Base-by-base conservation (phyloP, 2,888 invertebrate genomes). In the Drosophila barbarae region DNA sequence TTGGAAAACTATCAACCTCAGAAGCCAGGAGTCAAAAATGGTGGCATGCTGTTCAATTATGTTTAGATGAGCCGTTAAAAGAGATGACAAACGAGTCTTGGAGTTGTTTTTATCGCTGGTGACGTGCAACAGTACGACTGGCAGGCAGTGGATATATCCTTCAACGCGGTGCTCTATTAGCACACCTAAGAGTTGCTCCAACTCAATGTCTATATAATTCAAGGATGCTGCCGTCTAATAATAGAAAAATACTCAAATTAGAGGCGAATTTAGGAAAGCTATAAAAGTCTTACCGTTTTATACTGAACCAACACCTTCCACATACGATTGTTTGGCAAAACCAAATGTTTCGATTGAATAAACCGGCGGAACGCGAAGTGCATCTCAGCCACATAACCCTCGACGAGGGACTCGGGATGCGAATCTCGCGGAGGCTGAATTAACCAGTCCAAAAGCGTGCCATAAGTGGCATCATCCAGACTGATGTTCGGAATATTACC, bases 221-320 rank as follows among this genome's bases (percentile, higher is more conserved):
- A 56, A 50, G 3, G 23, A 9, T 1, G 10, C 18, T 13, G 18
- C 23, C 1, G 28, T 5, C 81, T 84, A 4, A 23, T 23, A 23
- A 3, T 34, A 38, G 18, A 23, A 9, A 9, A 18, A 23, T n/a
- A 18, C 2, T 0, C 5, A 4, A 39, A 13, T 21, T 21, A 13
- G 7, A 39, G 12, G 1, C 2, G 5, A 5, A 7, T 13, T 21
- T 7, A 13, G 39, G 21, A 7, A 39, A 21, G 3, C 2, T 3
- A 39, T 12, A 21, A 12, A 7, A 7, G n/a, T 3, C 61, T 23
- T 23, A 78, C 79, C 57, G 60, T 65, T 68, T 79, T 71, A 41
- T 52, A 75, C 7, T 57, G 65, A 34, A 72, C 8, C 23, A 84
- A 13, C 5, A 39, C 18, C 23, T 73, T 78, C 85, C 83, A 78